These are phyloP conservation scores for Onychomys torridus DNA, from an alignment of 2,797 vertebrate species.

Conservation along the genomic window DNA sequence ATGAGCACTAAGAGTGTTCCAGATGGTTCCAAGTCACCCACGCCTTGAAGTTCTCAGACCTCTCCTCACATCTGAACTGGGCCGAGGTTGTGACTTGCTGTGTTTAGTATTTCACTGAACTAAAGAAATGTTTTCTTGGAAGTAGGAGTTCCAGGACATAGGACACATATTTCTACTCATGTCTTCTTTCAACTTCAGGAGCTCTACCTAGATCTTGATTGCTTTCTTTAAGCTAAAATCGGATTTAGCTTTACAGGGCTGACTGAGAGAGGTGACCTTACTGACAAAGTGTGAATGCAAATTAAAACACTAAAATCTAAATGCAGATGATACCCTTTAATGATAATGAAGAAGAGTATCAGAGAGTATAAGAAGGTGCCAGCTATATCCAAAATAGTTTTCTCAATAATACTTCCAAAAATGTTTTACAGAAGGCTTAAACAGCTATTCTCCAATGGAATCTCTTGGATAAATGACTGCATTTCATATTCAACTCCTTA, in stretches of 20 bases:
- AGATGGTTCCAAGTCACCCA: not conserved
- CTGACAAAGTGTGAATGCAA: conserved; percentile 48
- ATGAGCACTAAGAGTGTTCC: not conserved
- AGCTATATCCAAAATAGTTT: conserved; percentile 78
- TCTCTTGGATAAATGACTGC: conserved; percentile 74
- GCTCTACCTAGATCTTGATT: not conserved
- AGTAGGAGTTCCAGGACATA: not conserved
- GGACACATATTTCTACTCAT: not conserved
- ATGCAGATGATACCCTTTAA: conserved; percentile 79
- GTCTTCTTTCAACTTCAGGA: not conserved
- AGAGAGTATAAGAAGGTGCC: conserved; percentile 66
- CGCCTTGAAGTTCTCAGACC: not conserved
- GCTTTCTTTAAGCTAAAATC: conserved; percentile 30
- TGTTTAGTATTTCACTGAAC: not conserved
- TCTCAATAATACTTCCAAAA: conserved; percentile 79
- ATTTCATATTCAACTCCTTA: conserved; percentile 72
- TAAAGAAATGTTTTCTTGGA: not conserved
- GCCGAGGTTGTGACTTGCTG: not conserved
- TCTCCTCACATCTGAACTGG: not conserved
- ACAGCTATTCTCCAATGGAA: conserved; percentile 80
- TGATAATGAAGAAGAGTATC: conserved; percentile 71
- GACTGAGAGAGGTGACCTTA: conserved; percentile 57
- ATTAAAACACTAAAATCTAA: conserved; percentile 69
- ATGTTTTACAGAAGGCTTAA: conserved; percentile 81
- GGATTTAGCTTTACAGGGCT: conserved; percentile 41